These are phyloP conservation scores for Volucella bombylans DNA, from an alignment of 2,888 invertebrate genomes.

Conservation along the genomic window DNA sequence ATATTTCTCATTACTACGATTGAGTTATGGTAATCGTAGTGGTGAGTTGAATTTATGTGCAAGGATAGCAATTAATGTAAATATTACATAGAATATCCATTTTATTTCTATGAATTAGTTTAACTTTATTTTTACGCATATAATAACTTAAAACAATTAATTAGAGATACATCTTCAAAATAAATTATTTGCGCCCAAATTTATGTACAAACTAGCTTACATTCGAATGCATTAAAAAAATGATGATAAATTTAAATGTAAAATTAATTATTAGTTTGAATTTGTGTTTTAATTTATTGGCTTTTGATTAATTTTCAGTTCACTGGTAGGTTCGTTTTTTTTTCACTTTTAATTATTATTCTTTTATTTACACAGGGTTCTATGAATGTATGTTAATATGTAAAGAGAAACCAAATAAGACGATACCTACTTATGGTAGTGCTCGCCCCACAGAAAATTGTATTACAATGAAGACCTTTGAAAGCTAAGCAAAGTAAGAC, in stretches of 20 bases:
- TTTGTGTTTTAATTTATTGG: constrained; percentile 1
- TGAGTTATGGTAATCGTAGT: constrained; percentile 33
- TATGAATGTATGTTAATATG: constrained; percentile 39
- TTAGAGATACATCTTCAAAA: constrained; percentile 7
- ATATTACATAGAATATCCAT: constrained; percentile 64
- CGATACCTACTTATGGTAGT: neutral
- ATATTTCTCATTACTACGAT: constrained; percentile 50
- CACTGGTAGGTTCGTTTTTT: neutral
- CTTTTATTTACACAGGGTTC: constrained; percentile 57
- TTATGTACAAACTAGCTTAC: constrained; percentile 43
- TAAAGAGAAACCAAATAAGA: neutral
- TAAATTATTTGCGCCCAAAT: constrained; percentile 34
- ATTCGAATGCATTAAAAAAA: constrained; percentile 14
- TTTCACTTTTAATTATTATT: neutral
- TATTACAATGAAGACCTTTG: too few species aligned
- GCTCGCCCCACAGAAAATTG: neutral
- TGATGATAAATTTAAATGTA: constrained; percentile 20
- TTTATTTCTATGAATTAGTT: constrained; percentile 20
- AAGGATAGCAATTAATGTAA: constrained; percentile 62
- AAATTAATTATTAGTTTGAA: constrained; percentile 11
- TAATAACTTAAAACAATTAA: constrained; percentile 25
- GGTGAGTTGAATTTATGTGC: constrained; percentile 47
- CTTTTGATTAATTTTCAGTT: constrained; percentile 27
- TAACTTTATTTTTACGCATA: constrained; percentile 31
- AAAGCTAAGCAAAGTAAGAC: too few species aligned